These are phyloP conservation scores for Cossypha caffra DNA, from an alignment of 2,797 vertebrate species.

Conservation along the genomic window DNA sequence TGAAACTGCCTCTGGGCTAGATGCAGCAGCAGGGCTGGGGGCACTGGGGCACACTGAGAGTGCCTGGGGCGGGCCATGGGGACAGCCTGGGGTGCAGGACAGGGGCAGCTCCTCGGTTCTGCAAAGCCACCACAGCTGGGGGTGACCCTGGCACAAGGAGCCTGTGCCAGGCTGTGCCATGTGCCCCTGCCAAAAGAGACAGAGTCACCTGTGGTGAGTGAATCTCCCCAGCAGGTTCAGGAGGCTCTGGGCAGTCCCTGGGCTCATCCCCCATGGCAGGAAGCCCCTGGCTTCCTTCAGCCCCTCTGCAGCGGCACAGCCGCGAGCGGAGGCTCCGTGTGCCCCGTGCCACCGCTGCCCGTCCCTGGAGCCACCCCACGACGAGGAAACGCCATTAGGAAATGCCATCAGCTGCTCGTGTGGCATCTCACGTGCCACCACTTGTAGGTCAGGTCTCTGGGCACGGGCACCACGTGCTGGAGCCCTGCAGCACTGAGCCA, in stretches of 20 bases:
- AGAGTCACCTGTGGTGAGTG: rapidly evolving
- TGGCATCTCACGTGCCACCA: background rate
- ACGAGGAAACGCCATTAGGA: background rate
- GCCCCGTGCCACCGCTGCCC: background rate
- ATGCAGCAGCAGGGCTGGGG: rapidly evolving
- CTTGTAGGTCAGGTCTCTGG: background rate
- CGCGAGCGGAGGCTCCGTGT: rapidly evolving
- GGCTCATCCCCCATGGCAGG: rapidly evolving
- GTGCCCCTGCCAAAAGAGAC: background rate
- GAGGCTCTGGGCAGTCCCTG: rapidly evolving
- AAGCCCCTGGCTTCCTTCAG: rapidly evolving
- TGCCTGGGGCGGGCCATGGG: rapidly evolving
- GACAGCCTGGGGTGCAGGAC: background rate
- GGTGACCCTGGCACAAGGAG: background rate
- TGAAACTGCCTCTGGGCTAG: background rate
- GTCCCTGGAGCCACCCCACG: background rate
- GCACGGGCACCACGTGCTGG: rapidly evolving
- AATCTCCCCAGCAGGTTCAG: rapidly evolving
- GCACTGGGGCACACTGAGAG: background rate
- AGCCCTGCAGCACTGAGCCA: background rate
- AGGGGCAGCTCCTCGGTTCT: background rate
- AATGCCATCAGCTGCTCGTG: background rate
- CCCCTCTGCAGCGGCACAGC: rapidly evolving
- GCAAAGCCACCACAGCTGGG: background rate
- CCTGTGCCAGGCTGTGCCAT: rapidly evolving